Base-by-base conservation (phyloP, 37 sponge, comb jelly and placozoan genomes). In the Crambe crambe region DNA sequence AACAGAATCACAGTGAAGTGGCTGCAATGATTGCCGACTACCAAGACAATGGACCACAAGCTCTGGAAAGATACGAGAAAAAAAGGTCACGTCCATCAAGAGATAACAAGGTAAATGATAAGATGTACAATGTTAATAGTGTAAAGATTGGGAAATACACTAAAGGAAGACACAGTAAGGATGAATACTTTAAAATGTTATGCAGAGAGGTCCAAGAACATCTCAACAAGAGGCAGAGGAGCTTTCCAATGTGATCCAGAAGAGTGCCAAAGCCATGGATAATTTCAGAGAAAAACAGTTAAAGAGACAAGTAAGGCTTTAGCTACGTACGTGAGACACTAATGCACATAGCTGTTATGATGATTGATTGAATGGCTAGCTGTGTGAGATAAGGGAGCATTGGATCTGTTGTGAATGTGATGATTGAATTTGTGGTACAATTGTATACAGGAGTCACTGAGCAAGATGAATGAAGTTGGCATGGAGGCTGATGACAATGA, bases 21-120 rank as follows among this genome's bases (percentile, higher is more conserved):
- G 57, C 72, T 15, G 42, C 32, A 0, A 54, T 92, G 37, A 70
- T 88, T 15, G 37, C 34, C n/a, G 92, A 92, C 36, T 85, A 71
- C 37, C 31, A 42, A 15, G 56, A 84, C 21, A 75, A 80, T 30
- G 88, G 88, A 43, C 70, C 67, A 29, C 0, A 59, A 18, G 70
- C 61, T 27, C 58, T 86, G 17, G 2, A 66, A 38, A 59, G 59
- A 65, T 86, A 91, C 67, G 73, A 63, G 54, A 72, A 68, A 54
- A 77, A 26, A 59, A 83, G 68, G 37, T 22, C 5, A 31, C 58
- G 9, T 8, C 22, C 59, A 0, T 41, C 17, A 9, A 38, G 12
- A 37, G 56, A 37, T 1, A 5, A 63, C 51, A 47, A 47, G 51
- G 51, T 47, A 47, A 15, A 15, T 15, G 51, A 6, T 47, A n/a